Percentiles rank a stretch among this genome's conserved stretches.
Evolutionary conservation across 2,113 vertebrate species (phyloP).

Genomic region (Salvelinus namaycush): DNA sequence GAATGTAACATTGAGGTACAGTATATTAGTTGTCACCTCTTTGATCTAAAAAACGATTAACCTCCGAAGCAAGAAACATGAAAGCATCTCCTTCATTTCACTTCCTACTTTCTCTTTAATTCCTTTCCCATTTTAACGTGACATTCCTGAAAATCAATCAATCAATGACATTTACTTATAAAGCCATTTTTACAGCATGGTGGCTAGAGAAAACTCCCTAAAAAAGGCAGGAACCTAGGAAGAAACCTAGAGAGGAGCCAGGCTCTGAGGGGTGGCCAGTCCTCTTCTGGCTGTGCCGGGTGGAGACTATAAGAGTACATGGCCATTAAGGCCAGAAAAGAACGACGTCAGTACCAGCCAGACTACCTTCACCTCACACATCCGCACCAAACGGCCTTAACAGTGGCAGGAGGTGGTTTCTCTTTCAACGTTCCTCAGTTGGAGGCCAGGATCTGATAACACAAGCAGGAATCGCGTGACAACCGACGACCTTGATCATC

Average conservation of each 20-base stretch:
- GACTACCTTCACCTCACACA: neutral
- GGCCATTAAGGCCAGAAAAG: too few species aligned
- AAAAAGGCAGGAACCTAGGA: too few species aligned
- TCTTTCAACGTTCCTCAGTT: neutral
- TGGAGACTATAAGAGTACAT: too few species aligned
- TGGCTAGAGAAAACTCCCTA: too few species aligned
- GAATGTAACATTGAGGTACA: neutral
- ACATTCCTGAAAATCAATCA: neutral
- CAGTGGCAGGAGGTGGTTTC: neutral
- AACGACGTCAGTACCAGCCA: neutral
- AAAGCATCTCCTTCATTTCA: neutral
- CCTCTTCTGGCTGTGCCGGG: too few species aligned
- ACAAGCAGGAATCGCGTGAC: neutral
- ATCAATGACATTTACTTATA: too few species aligned
- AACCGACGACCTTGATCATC: constrained; percentile 10
- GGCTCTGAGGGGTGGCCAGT: too few species aligned
- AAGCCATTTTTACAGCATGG: too few species aligned
- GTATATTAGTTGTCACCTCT: neutral
- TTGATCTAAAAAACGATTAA: neutral
- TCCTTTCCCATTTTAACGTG: neutral
- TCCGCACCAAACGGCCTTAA: neutral
- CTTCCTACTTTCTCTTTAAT: neutral
- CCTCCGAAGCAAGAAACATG: neutral
- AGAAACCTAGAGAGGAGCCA: too few species aligned
- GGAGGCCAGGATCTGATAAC: constrained; percentile 9